Conservation (phyloP, 2,113 vertebrate species). For the Phainopepla nitens region DNA sequence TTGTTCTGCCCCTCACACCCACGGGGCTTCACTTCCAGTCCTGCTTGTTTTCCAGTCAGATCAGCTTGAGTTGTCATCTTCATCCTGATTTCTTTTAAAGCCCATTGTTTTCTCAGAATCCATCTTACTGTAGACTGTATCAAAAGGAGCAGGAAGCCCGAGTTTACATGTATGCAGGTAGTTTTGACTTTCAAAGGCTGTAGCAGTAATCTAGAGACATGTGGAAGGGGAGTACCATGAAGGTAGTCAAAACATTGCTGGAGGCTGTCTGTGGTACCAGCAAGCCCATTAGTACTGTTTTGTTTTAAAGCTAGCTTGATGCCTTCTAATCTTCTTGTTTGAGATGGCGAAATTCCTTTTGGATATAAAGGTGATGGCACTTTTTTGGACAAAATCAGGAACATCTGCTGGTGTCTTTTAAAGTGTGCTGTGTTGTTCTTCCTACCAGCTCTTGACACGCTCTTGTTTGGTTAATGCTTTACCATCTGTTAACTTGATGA, state of each 20-base stretch:
- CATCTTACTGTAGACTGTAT: not conserved
- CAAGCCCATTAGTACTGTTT: not conserved
- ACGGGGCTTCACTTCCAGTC: not conserved
- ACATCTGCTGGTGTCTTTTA: constrained; percentile 14
- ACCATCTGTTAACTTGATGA: constrained; percentile 50
- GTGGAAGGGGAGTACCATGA: not conserved
- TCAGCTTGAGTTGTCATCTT: not conserved
- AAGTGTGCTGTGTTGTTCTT: constrained; percentile 4
- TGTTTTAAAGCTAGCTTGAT: not conserved
- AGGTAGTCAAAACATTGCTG: not conserved
- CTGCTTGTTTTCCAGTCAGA: constrained; percentile 5
- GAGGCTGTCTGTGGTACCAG: not conserved
- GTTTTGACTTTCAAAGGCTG: not conserved
- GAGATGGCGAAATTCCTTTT: not conserved
- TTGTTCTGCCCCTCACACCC: not conserved
- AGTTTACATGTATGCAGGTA: not conserved
- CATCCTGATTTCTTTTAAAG: constrained; percentile 14
- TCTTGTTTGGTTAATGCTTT: constrained; percentile 49
- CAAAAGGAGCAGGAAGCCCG: not conserved
- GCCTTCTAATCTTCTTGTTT: not conserved
- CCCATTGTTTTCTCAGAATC: constrained; percentile 24
- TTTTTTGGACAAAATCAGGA: not conserved
- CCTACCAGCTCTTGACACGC: not conserved
- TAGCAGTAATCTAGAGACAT: not conserved
- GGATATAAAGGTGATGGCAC: not conserved